phyloP scores from a whole-genome alignment of 2,888 invertebrate genomes.

The Papilio elwesi region DNA sequence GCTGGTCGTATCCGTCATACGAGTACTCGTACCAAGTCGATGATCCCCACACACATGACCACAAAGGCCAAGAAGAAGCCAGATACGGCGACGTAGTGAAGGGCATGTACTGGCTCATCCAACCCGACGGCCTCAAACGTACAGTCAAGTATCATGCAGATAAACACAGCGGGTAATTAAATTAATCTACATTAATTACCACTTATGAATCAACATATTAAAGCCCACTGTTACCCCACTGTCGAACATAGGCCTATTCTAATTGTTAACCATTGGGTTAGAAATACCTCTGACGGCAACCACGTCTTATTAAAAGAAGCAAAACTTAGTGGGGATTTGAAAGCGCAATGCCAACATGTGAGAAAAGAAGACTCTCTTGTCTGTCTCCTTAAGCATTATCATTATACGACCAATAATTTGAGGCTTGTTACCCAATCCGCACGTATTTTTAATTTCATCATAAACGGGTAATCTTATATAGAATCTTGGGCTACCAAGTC shows the following conservation, averaged over 20 bases:
- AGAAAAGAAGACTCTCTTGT: no score
- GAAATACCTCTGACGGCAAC: no score
- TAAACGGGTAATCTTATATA: no score
- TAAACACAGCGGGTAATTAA: slow-evolving; percentile 77
- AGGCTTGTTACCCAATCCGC: no score
- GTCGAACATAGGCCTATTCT: not conserved
- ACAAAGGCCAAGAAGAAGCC: slow-evolving; percentile 78
- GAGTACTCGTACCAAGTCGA: slow-evolving; percentile 83
- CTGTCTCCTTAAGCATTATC: no score
- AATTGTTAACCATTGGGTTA: not conserved
- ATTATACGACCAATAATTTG: no score
- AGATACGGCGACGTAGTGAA: slow-evolving; percentile 80
- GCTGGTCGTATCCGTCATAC: slow-evolving; percentile 77
- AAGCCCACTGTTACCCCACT: not conserved
- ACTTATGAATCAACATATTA: not conserved
- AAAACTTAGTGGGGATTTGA: not conserved
- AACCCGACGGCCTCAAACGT: slow-evolving; percentile 81
- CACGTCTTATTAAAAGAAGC: not conserved
- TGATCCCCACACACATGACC: slow-evolving; percentile 83
- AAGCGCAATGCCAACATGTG: not conserved
- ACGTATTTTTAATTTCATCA: no score
- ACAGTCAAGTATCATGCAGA: slow-evolving; percentile 79
- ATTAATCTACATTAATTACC: not conserved
- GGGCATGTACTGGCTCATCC: slow-evolving; percentile 80
- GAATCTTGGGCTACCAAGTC: no score